Conservation (phyloP, 2,797 vertebrate species). For the Potorous gilbertii region DNA sequence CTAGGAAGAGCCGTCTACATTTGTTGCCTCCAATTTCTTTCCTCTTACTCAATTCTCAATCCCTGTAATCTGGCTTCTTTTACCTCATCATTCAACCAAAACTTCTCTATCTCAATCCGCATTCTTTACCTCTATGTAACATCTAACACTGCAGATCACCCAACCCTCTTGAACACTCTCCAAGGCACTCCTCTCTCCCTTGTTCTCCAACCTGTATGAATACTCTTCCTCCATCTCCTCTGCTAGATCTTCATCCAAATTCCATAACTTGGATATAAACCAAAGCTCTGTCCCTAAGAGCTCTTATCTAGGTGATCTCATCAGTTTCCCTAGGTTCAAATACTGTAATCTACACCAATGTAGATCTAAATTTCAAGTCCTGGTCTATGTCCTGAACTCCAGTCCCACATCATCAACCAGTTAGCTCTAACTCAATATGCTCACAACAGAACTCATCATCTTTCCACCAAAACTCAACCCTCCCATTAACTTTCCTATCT, state of each 20-base stretch:
- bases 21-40: background rate
- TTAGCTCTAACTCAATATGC: background rate
- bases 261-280: background rate
- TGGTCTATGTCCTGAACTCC: background rate
- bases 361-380: background rate
- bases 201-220: background rate
- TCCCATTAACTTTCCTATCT: background rate
- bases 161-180: background rate
- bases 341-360: background rate
- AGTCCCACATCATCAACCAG: background rate
- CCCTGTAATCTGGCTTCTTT: background rate
- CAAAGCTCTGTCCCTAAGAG: background rate
- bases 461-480: background rate
- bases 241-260: background rate
- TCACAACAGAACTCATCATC: background rate
- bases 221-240: background rate
- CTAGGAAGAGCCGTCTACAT: background rate
- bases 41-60: background rate
- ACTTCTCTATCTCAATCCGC: background rate
- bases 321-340: background rate
- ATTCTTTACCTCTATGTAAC: background rate
- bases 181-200: background rate
- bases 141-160: background rate
- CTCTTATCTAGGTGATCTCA: background rate
- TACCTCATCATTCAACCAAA: background rate